Evolutionary conservation across 2,888 invertebrate species (phyloP), one percentile per base, ranked within the genome.

Genomic region (Drosophila quinaria): DNA sequence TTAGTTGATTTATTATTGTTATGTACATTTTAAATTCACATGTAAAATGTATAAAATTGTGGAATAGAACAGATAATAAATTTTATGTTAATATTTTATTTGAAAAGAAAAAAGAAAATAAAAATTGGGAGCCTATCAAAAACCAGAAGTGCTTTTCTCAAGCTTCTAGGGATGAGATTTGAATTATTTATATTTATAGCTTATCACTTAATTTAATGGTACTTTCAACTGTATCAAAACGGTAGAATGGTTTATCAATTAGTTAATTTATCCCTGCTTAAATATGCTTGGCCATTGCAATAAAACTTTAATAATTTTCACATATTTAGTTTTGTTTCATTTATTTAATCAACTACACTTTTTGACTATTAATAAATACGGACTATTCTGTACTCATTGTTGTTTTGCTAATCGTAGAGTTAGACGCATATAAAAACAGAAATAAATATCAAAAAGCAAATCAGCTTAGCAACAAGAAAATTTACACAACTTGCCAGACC

Each of bases 401-500:
- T 19, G 19, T 13, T 13, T 59, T 55, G 47, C 47, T 70, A 67
- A 68, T 71, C 59, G 56, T 41, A 42, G 6, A 19, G 41, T 56
- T 42, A 25, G 25, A 56, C 15, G 49, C 49, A 15, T 17, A 66
- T 17, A 66, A 47, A 41, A 22, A 47, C 37, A 31, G 37, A 35
- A 58, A 50, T 64, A 50, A 19, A 62, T 59, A 56, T 35, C 15
- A 52, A 62, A 70, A 31, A 55, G 46, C 54, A 74, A 56, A 66
- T 58, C 51, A 56, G 55, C 70, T 68, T 55, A 68, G 46, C 64
- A 77, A 73, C 39, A 55, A 29, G 50, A 69, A 69, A 61, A 62
- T 37, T 33, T 49, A 68, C 35, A 47, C 25, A 72, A 66, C 52
- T 70, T 70, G 49, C 29, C 31, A 56, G 49, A 67, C 19, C 22